Conservation (phyloP, 2,797 vertebrate genomes). For the Mionectes olivaceus region DNA sequence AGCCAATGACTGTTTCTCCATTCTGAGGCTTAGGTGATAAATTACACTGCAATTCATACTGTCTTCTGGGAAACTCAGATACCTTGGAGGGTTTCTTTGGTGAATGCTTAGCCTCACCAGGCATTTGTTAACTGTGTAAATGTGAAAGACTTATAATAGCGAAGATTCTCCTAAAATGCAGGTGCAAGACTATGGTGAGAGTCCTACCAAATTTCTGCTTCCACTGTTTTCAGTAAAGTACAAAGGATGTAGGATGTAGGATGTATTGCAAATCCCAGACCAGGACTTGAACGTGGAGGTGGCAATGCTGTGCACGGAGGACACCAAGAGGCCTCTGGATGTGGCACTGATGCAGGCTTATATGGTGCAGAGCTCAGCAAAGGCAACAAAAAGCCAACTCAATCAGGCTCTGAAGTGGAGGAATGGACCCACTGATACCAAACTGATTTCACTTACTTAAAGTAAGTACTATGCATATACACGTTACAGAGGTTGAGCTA, state of each 20-base stretch:
- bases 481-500: not conserved
- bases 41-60: not conserved
- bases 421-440: not conserved
- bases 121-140: not conserved
- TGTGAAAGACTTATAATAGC: not conserved
- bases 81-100: not conserved
- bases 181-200: not conserved
- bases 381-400: not conserved
- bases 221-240: not conserved
- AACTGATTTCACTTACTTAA: not conserved
- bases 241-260: not conserved
- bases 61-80: not conserved
- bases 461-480: not conserved
- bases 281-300: not conserved
- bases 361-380: not conserved
- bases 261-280: not conserved
- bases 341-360: rapidly evolving
- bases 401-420: not conserved
- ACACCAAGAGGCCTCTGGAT: rapidly evolving
- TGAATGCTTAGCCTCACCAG: not conserved
- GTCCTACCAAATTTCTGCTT: not conserved
- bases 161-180: not conserved
- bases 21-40: not conserved
- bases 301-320: not conserved
- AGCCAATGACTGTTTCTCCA: not conserved